Percentiles rank a stretch among this genome's conserved stretches.
Evolutionary conservation across 2,113 vertebrate genomes (phyloP).

Genomic region (Hippoglossus stenolepis): DNA sequence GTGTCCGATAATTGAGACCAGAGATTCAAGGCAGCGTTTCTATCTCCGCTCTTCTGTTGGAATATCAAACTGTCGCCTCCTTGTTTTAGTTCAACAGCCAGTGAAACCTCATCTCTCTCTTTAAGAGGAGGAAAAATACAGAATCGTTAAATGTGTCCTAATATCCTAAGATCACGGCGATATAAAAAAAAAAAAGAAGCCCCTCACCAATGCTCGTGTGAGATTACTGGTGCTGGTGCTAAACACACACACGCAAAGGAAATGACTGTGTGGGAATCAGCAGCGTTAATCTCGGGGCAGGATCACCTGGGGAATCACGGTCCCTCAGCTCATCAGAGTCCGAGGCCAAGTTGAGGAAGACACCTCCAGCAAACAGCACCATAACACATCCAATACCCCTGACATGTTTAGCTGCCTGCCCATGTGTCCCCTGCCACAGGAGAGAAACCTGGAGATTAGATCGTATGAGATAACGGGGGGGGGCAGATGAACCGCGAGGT

Average conservation of each 20-base stretch:
- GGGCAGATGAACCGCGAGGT: conserved; percentile 57
- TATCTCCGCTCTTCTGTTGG: conserved; percentile 19
- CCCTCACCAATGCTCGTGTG: conserved; percentile 8
- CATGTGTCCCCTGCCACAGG: conserved; percentile 51
- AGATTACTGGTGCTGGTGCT: conserved; percentile 36
- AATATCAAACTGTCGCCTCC: conserved; percentile 28
- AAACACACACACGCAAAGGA: conserved; percentile 42
- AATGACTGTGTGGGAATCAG: conserved; percentile 54
- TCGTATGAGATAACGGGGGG: conserved; percentile 65
- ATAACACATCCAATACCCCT: conserved; percentile 74
- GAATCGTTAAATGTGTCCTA: conserved; percentile 1
- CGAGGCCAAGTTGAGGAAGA: conserved; percentile 67
- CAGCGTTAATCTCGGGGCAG: conserved; percentile 63
- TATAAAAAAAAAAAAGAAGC: background rate
- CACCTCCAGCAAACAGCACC: conserved; percentile 66
- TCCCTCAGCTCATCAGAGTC: conserved; percentile 76
- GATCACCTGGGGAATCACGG: conserved; percentile 67
- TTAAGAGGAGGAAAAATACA: conserved; percentile 9
- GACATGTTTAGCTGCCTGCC: conserved; percentile 57
- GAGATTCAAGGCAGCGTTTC: conserved; percentile 58
- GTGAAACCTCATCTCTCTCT: conserved; percentile 34
- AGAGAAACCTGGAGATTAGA: conserved; percentile 67
- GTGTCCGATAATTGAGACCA: conserved; percentile 53
- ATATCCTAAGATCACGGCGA: background rate
- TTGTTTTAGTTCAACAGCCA: conserved; percentile 16